Evolutionary conservation across 2,888 invertebrate genomes (phyloP).

Genomic region (Eupithecia subumbrata): DNA sequence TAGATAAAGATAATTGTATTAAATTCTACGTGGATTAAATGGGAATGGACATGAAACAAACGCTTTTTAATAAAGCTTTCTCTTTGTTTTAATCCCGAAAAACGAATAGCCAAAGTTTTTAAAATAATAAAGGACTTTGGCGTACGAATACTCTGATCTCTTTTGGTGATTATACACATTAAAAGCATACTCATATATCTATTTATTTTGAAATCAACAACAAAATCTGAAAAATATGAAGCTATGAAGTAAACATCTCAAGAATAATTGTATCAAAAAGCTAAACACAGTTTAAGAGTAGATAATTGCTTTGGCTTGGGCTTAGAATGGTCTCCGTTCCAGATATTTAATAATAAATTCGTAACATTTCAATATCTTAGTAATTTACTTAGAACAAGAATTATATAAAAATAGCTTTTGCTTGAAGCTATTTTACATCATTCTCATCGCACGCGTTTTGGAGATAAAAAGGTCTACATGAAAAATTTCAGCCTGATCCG

Average conservation of each 20-base stretch:
- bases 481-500: too few species aligned
- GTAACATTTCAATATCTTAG: too few species aligned
- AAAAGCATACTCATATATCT: too few species aligned
- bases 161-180: too few species aligned
- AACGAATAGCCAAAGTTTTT: neutral
- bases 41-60: neutral
- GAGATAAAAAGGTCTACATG: too few species aligned
- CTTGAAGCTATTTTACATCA: too few species aligned
- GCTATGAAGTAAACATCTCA: too few species aligned
- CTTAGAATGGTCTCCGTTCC: too few species aligned
- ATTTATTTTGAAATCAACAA: too few species aligned
- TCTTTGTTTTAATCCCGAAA: neutral
- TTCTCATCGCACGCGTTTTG: too few species aligned
- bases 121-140: neutral
- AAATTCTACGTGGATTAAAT: neutral
- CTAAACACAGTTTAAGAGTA: neutral
- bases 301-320: neutral
- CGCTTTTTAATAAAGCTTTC: neutral
- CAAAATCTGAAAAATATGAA: too few species aligned
- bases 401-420: neutral
- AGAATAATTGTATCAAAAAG: neutral
- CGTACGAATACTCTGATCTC: neutral
- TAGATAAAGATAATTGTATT: neutral
- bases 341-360: too few species aligned
- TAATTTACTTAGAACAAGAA: neutral